phyloP scores from a whole-genome alignment of 1,140 invertebrate species.

The Anoplolepis gracilipes region DNA sequence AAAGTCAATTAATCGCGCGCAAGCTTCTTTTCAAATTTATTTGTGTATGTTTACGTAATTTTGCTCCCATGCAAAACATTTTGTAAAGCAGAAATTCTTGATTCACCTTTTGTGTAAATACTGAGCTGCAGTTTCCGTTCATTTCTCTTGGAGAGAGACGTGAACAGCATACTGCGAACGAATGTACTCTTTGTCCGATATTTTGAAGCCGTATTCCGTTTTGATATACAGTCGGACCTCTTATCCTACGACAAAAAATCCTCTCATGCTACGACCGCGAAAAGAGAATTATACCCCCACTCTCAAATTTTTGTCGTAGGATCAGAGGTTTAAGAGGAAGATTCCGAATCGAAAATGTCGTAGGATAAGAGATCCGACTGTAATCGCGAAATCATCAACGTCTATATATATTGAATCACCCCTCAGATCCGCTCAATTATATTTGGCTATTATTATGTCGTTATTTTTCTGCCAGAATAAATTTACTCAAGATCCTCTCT shows the following conservation, averaged over 20 bases:
- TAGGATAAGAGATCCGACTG: too few species aligned
- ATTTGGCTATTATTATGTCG: background rate
- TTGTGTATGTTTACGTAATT: background rate
- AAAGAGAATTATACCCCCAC: too few species aligned
- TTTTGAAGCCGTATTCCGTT: background rate
- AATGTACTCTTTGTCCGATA: conserved; percentile 6
- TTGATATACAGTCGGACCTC: too few species aligned
- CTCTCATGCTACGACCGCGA: too few species aligned
- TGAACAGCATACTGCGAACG: background rate
- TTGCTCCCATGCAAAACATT: background rate
- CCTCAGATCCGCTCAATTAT: background rate
- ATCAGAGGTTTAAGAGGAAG: too few species aligned
- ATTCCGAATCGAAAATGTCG: too few species aligned
- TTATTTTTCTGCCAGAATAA: background rate
- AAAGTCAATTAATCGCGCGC: background rate
- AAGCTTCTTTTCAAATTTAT: background rate
- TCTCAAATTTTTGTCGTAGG: too few species aligned
- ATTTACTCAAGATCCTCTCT: background rate
- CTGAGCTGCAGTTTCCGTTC: background rate
- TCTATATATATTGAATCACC: background rate
- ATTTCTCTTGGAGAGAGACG: background rate
- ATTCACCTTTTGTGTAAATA: conserved; percentile 25
- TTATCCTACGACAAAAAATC: too few species aligned
- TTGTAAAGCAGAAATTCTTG: conserved; percentile 11
- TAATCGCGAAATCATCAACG: background rate